A percentile compares a stretch with the other conserved stretches of the same genome.
These are phyloP conservation scores for Empidonax traillii DNA, from an alignment of 2,113 vertebrate genomes.

Conservation along the genomic window DNA sequence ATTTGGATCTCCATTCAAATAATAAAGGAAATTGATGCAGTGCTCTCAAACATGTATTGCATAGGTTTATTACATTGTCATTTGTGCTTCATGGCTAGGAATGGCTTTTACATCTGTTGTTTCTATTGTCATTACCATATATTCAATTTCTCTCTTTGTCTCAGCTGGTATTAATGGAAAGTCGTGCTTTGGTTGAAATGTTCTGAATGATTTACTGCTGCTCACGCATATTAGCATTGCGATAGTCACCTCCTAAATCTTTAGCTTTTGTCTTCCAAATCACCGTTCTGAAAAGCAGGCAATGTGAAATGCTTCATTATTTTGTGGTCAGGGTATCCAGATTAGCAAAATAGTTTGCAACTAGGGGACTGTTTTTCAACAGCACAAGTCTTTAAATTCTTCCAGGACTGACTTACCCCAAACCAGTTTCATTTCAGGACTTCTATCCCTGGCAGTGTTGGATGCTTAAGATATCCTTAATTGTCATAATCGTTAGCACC, in stretches of 20 bases:
- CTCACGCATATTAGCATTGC: conserved; percentile 30
- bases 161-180: conserved; percentile 38
- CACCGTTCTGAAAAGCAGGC: conserved; percentile 47
- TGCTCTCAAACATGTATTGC: neutral
- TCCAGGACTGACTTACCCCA: neutral
- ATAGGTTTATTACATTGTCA: conserved; percentile 47
- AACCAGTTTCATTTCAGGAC: neutral
- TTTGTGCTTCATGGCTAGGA: conserved; percentile 42
- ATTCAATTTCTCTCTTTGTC: conserved; percentile 57
- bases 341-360: neutral
- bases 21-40: neutral
- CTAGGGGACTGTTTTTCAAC: neutral
- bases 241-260: conserved; percentile 33
- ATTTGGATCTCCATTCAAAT: neutral
- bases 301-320: neutral
- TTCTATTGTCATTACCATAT: conserved; percentile 18
- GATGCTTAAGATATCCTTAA: neutral
- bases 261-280: conserved; percentile 61
- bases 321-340: neutral
- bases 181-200: conserved; percentile 37
- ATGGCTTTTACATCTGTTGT: conserved; percentile 34
- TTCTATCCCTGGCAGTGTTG: neutral
- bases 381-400: neutral
- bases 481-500: neutral
- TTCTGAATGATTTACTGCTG: conserved; percentile 38